Percentiles rank a stretch among this genome's conserved stretches.
These are phyloP conservation scores for Lamellibrachia luymesi DNA, from an alignment of 1,140 invertebrate genomes.

Conservation along the genomic window DNA sequence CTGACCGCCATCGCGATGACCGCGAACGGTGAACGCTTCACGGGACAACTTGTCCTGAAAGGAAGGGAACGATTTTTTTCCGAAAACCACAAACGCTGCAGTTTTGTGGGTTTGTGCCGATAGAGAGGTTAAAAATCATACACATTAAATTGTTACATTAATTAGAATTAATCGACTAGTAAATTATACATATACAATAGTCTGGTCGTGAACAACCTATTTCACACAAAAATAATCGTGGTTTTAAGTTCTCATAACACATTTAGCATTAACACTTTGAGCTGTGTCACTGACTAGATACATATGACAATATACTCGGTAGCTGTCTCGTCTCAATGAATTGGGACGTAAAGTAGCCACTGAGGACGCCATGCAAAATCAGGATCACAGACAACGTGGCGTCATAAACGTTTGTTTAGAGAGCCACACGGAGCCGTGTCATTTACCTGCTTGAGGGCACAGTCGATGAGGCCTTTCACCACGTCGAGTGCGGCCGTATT, in stretches of 20 bases:
- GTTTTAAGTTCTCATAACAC: no score
- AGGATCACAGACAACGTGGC: neutral
- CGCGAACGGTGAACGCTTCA: slow-evolving; percentile 23
- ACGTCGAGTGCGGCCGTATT: slow-evolving; percentile 32
- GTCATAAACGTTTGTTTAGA: neutral
- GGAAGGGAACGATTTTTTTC: neutral
- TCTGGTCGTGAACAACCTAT: no score
- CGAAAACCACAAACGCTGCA: neutral
- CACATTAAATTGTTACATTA: no score
- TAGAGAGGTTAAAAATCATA: neutral
- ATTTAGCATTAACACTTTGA: no score
- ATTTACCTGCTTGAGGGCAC: slow-evolving; percentile 28
- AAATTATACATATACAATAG: no score
- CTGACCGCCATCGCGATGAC: slow-evolving; percentile 30
- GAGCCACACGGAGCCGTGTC: neutral
- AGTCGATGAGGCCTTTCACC: slow-evolving; percentile 36
- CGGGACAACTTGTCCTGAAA: slow-evolving; percentile 14
- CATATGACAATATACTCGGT: no score
- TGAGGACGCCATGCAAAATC: no score
- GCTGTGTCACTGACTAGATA: no score
- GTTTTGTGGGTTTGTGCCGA: neutral
- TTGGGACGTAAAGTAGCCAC: no score
- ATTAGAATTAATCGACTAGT: no score
- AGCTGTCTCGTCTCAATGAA: no score
- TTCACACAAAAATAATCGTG: no score